Percentiles rank a stretch among this genome's conserved stretches.
These are phyloP conservation scores for Scartelaos histophorus DNA, from an alignment of 2,113 vertebrate genomes.

Conservation along the genomic window DNA sequence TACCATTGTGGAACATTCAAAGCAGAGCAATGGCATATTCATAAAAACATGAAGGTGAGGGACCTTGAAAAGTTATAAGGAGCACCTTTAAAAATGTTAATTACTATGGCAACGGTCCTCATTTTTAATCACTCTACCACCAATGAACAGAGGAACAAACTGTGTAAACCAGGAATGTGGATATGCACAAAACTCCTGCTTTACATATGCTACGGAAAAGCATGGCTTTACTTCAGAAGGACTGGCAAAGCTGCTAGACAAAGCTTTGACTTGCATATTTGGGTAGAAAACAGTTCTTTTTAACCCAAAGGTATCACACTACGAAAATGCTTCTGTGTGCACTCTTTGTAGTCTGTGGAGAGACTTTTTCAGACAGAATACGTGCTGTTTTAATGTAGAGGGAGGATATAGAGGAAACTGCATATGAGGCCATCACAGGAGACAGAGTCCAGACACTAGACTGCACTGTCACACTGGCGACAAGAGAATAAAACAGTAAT, in stretches of 20 bases:
- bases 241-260: background rate
- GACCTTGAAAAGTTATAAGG: too few species aligned
- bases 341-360: constrained; percentile 3
- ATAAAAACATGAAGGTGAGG: too few species aligned
- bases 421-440: background rate
- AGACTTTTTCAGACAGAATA: background rate
- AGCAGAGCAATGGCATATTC: too few species aligned
- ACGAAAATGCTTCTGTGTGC: background rate
- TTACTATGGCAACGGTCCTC: background rate
- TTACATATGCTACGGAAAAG: background rate
- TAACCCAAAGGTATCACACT: background rate
- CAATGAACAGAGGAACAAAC: background rate
- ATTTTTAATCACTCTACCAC: background rate
- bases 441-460: background rate
- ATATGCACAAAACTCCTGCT: background rate
- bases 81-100: background rate
- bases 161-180: background rate
- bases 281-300: background rate
- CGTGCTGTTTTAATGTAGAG: constrained; percentile 7
- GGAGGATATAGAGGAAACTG: background rate
- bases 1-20: too few species aligned
- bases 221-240: background rate
- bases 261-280: constrained; percentile 6
- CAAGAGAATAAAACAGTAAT: background rate
- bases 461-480: background rate